A percentile compares a stretch with the other conserved stretches of the same genome.
These are phyloP conservation scores for Andrena minutula DNA, from an alignment of 2,888 invertebrate genomes.

Conservation along the genomic window DNA sequence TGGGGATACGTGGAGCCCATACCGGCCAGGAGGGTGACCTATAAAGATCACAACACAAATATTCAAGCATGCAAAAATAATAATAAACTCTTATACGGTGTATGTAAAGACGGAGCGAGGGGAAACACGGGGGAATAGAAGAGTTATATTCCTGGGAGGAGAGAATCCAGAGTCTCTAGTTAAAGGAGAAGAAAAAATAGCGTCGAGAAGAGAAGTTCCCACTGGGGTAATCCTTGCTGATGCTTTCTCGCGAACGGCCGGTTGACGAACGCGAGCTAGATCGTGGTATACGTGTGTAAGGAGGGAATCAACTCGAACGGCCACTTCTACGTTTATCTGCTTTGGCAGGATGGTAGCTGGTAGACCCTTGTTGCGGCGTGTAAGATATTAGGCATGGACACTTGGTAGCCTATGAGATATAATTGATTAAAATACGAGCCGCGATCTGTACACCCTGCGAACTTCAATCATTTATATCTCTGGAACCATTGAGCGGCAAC, in stretches of 20 bases:
- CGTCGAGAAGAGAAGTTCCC: conserved; percentile 5
- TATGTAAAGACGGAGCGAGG: conserved; percentile 3
- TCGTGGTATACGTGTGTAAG: not conserved
- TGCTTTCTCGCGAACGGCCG: conserved; percentile 14
- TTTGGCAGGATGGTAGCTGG: too few relatives aligned
- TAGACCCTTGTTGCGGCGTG: too few relatives aligned
- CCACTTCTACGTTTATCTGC: not conserved
- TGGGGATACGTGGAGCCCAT: conserved; percentile 85
- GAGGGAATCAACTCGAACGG: not conserved
- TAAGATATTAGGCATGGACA: too few relatives aligned
- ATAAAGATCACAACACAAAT: conserved; percentile 85
- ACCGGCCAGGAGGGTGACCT: conserved; percentile 88
- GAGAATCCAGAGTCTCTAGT: conserved; percentile 66
- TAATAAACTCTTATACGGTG: conserved; percentile 71
- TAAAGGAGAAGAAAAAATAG: conserved; percentile 10
- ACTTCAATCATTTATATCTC: too few relatives aligned
- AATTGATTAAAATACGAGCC: too few relatives aligned
- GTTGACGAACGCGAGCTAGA: not conserved
- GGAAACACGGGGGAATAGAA: conserved; percentile 35
- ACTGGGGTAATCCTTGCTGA: conserved; percentile 14
- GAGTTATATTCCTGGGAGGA: not conserved
- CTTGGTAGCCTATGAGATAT: too few relatives aligned
- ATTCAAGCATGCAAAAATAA: conserved; percentile 84
- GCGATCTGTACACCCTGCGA: too few relatives aligned
- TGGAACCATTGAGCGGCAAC: too few relatives aligned